phyloP scores from a whole-genome alignment of 30 jellyfish, hydroid and myxozoan genomes.

The Aurelia coerulea region DNA sequence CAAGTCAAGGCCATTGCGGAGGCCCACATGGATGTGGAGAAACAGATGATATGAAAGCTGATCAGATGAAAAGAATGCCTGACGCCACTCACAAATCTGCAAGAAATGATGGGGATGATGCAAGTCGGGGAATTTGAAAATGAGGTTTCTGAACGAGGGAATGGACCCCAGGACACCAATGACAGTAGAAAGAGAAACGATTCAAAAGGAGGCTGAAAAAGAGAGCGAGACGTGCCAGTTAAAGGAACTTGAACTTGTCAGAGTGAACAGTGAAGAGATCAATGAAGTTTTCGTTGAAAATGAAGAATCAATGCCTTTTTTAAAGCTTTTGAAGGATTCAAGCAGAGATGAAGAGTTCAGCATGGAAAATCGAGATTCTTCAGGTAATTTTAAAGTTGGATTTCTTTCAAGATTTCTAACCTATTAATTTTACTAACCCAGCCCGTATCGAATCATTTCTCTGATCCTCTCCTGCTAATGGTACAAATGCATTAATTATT shows the following conservation, averaged over 20 bases:
- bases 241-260: conserved; percentile 19
- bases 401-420: too few relatives aligned
- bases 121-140: conserved; percentile 33
- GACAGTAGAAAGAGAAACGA: neutral
- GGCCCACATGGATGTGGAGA: conserved; percentile 13
- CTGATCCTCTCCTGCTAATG: too few relatives aligned
- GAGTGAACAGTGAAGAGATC: conserved; percentile 37
- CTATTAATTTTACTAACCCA: too few relatives aligned
- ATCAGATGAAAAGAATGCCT: conserved; percentile 17
- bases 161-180: neutral
- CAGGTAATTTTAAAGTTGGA: neutral
- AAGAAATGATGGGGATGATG: conserved; percentile 29
- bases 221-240: conserved; percentile 9
- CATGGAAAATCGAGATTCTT: neutral
- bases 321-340: neutral
- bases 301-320: conserved; percentile 18
- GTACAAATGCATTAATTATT: too few relatives aligned
- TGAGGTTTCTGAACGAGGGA: neutral
- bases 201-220: neutral
- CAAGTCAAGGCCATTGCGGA: neutral
- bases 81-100: conserved; percentile 13
- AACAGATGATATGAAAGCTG: neutral
- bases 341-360: neutral
- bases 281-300: conserved; percentile 36
- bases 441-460: too few relatives aligned